Evolutionary conservation across 2,113 vertebrate genomes (phyloP).

Genomic region (Dolichotis patagonum): DNA sequence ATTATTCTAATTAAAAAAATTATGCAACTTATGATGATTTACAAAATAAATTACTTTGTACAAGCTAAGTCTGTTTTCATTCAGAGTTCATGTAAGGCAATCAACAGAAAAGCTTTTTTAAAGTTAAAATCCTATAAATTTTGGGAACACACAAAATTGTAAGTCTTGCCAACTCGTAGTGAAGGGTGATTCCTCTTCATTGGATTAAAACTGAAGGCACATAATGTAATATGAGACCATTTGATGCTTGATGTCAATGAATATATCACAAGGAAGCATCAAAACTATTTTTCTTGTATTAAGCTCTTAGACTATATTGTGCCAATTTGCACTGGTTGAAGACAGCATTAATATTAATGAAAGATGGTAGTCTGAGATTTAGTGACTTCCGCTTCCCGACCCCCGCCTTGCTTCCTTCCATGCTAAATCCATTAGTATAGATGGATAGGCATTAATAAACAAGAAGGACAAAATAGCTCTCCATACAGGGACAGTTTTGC

Average conservation of each 20-base stretch:
- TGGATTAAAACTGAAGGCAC: constrained; percentile 9
- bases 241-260: constrained; percentile 39
- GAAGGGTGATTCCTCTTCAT: constrained; percentile 61
- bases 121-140: not conserved
- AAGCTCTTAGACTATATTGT: constrained; percentile 74
- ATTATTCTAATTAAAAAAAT: not conserved
- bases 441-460: constrained; percentile 85
- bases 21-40: not conserved
- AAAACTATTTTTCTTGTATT: constrained; percentile 75
- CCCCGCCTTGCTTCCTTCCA: constrained; percentile 81
- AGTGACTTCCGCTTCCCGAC: constrained; percentile 77
- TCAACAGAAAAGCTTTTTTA: not conserved
- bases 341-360: constrained; percentile 87
- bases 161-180: constrained; percentile 5
- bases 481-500: constrained; percentile 79
- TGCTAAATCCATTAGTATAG: constrained; percentile 87
- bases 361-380: constrained; percentile 83
- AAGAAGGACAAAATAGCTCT: constrained; percentile 83
- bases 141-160: not conserved
- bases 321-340: constrained; percentile 74
- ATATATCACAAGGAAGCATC: constrained; percentile 41
- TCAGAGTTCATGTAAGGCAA: not conserved
- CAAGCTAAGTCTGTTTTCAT: not conserved
- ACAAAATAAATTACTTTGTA: not conserved
- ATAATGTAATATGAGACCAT: not conserved